Conservation (phyloP, 2,888 invertebrate species). For the Micropterix aruncella region DNA sequence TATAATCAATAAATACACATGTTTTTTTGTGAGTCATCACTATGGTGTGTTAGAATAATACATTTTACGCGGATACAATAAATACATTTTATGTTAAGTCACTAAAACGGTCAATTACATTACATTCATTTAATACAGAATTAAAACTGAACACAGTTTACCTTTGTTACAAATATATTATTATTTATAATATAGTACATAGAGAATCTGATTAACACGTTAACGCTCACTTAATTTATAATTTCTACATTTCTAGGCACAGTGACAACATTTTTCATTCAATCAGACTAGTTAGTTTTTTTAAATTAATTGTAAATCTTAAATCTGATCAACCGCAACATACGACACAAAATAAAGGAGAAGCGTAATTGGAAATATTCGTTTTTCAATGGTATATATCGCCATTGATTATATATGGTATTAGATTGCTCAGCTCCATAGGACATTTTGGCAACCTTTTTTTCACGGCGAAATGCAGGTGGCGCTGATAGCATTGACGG, state of each 20-base stretch:
- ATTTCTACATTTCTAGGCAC: background rate
- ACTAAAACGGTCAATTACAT: background rate
- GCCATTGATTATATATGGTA: no score
- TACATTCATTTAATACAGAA: background rate
- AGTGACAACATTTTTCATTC: background rate
- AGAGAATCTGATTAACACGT: background rate
- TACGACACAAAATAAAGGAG: slow-evolving; percentile 10
- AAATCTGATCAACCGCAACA: slow-evolving; percentile 6
- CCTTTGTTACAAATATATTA: background rate
- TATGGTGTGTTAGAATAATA: background rate
- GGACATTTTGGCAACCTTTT: no score
- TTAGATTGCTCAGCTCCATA: no score
- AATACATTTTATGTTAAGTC: background rate
- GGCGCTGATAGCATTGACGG: no score
- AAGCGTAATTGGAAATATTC: slow-evolving; percentile 4
- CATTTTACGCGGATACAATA: background rate
- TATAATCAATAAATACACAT: background rate
- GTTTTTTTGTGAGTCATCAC: background rate
- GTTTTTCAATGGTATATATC: background rate
- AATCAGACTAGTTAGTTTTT: background rate
- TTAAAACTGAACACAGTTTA: background rate
- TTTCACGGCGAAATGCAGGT: no score
- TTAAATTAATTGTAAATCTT: background rate
- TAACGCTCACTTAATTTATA: no score
- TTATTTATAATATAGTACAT: no score